phyloP scores from a whole-genome alignment of 2,888 invertebrate species.

The Drosophila birchii region DNA sequence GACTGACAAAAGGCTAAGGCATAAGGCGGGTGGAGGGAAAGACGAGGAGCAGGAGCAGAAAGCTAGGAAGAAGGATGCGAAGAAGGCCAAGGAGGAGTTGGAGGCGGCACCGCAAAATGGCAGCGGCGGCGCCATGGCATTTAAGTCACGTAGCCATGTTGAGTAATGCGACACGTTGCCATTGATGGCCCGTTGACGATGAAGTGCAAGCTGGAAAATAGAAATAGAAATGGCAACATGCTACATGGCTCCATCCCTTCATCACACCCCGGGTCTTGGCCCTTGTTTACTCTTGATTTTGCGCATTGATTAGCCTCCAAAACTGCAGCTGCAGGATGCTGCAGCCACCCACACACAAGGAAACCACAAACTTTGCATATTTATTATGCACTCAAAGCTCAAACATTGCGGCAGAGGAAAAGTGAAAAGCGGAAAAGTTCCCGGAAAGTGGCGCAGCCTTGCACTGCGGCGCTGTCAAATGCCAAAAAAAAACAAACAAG shows the following conservation, averaged over 20 bases:
- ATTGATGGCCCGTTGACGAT: constrained; percentile 79
- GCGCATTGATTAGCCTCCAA: constrained; percentile 65
- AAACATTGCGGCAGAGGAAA: constrained; percentile 61
- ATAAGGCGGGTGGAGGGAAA: background rate
- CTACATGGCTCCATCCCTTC: background rate
- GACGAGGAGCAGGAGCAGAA: background rate
- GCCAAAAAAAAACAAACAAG: background rate
- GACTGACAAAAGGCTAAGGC: constrained; percentile 10
- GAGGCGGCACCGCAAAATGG: constrained; percentile 60
- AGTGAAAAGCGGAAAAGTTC: constrained; percentile 34
- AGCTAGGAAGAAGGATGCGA: background rate
- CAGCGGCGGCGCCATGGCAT: constrained; percentile 60
- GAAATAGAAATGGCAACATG: constrained; percentile 62
- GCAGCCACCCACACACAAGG: background rate
- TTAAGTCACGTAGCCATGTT: constrained; percentile 80
- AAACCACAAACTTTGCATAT: constrained; percentile 71
- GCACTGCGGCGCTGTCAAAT: constrained; percentile 11
- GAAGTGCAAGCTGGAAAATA: constrained; percentile 71
- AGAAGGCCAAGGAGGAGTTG: background rate
- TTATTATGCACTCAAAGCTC: constrained; percentile 68
- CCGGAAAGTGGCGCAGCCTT: constrained; percentile 22
- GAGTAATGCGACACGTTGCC: constrained; percentile 81
- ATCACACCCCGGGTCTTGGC: background rate
- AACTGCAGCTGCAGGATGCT: background rate
- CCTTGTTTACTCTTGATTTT: constrained; percentile 67